phyloP scores from a whole-genome alignment of 2,888 invertebrate genomes.

The Thymelicus sylvestris region DNA sequence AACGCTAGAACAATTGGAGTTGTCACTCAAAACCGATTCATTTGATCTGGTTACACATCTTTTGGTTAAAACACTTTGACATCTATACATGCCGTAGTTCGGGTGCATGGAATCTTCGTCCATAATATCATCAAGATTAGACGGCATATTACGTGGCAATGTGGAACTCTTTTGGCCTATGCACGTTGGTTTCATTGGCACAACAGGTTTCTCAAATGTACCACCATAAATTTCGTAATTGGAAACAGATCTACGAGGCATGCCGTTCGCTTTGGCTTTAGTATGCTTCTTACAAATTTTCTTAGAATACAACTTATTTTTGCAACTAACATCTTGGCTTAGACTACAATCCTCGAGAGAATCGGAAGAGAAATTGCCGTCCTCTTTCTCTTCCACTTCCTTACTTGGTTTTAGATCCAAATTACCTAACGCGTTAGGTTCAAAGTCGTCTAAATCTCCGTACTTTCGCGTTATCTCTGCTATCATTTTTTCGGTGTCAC shows the following conservation, averaged over 20 bases:
- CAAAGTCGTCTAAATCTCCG: constrained; percentile 84
- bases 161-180: constrained; percentile 79
- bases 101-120: constrained; percentile 74
- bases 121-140: constrained; percentile 79
- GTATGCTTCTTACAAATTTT: constrained; percentile 82
- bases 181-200: constrained; percentile 69
- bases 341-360: constrained; percentile 90
- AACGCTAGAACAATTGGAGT: constrained; percentile 79
- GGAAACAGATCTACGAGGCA: constrained; percentile 89
- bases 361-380: constrained; percentile 91
- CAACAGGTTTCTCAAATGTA: constrained; percentile 69
- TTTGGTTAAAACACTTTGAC: constrained; percentile 79
- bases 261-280: constrained; percentile 62
- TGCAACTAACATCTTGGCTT: constrained; percentile 79
- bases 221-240: constrained; percentile 89
- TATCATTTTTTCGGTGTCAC: constrained; percentile 87
- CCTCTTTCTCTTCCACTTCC: constrained; percentile 78
- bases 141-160: constrained; percentile 80
- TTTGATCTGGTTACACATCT: constrained; percentile 86
- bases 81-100: constrained; percentile 75
- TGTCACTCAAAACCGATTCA: constrained; percentile 79
- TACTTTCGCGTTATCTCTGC: constrained; percentile 87
- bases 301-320: constrained; percentile 81
- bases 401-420: constrained; percentile 73
- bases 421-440: constrained; percentile 60